Evolutionary conservation across 2,797 vertebrate genomes (phyloP).

Genomic region (Xenops minutus): DNA sequence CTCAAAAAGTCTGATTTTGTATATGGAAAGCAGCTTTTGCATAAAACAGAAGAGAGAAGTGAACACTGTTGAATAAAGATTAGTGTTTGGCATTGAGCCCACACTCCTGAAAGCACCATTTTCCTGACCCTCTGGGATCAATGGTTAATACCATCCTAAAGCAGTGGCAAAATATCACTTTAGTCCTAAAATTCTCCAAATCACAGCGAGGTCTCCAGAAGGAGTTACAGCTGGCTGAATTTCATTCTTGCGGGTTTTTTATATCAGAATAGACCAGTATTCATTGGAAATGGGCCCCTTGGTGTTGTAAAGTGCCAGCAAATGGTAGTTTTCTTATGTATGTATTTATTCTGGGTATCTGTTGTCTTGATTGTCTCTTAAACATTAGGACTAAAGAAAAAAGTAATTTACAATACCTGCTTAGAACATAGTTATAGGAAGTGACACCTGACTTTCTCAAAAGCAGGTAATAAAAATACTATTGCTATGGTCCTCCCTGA

Average conservation of each 20-base stretch:
- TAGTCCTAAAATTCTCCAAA: neutral
- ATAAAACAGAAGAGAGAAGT: neutral
- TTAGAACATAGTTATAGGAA: neutral
- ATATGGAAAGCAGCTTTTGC: neutral
- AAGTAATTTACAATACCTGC: neutral
- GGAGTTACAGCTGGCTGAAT: neutral
- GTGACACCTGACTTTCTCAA: neutral
- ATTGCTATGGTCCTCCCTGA: accelerated
- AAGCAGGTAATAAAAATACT: neutral
- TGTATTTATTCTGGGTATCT: neutral
- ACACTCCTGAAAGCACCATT: neutral
- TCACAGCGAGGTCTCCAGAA: neutral
- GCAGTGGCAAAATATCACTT: neutral
- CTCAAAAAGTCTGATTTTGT: neutral
- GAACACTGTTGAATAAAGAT: neutral
- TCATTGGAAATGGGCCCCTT: neutral
- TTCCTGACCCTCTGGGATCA: neutral
- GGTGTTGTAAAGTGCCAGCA: neutral
- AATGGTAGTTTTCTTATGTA: neutral
- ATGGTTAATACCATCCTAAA: neutral
- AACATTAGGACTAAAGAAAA: neutral
- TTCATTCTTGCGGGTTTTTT: neutral
- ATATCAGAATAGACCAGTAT: neutral
- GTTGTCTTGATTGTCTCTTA: neutral
- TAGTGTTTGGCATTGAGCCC: neutral